phyloP scores from a whole-genome alignment of 2,888 invertebrate genomes.

The Drosophila falleni region DNA sequence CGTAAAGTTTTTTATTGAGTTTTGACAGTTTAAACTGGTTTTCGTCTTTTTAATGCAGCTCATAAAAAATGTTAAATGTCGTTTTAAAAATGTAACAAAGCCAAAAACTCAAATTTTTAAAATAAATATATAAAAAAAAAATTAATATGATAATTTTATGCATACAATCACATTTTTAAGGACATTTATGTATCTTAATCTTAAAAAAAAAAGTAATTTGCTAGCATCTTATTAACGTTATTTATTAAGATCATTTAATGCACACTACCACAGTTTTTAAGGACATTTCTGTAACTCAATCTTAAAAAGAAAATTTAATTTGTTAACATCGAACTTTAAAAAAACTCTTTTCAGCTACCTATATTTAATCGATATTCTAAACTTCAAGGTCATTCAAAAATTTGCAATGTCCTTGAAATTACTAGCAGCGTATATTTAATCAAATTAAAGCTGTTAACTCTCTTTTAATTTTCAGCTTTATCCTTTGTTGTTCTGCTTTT shows the following conservation, averaged over 20 bases:
- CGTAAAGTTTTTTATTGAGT: slow-evolving; percentile 51
- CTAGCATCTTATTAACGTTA: too few species aligned
- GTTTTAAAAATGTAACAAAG: not conserved
- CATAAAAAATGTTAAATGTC: slow-evolving; percentile 15
- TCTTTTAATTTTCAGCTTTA: not conserved
- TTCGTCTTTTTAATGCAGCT: slow-evolving; percentile 18
- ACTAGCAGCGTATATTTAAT: not conserved
- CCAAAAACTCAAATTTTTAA: not conserved
- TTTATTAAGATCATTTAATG: not conserved
- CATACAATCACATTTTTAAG: not conserved
- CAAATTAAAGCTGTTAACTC: not conserved
- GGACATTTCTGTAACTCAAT: not conserved
- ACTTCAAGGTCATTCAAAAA: slow-evolving; percentile 14
- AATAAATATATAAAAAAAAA: not conserved
- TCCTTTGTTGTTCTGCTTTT: not conserved
- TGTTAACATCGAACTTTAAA: not conserved
- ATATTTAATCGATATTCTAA: not conserved
- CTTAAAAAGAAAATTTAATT: not conserved
- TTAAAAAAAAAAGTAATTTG: not conserved
- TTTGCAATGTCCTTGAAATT: not conserved
- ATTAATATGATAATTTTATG: not conserved
- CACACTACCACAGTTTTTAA: not conserved
- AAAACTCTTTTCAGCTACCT: not conserved
- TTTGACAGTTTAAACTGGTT: slow-evolving; percentile 30
- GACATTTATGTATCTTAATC: not conserved